Evolutionary conservation across 2,888 invertebrate genomes (phyloP), one percentile per base, ranked within the genome.

Genomic region (Chelonus formosanus): DNA sequence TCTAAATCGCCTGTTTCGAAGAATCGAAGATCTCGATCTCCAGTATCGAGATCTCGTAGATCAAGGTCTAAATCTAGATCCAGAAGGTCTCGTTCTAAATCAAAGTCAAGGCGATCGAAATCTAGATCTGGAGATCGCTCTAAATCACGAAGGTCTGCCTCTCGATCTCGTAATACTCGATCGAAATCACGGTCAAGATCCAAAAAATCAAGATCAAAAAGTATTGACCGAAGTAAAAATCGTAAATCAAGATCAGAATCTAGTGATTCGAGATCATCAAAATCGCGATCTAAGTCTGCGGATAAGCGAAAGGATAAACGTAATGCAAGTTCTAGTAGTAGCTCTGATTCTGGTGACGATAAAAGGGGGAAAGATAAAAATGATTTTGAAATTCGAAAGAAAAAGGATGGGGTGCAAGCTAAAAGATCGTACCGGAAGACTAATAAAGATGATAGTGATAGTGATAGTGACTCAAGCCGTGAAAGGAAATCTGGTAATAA

Each of bases 361-460:
- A 82, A 80, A 66, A 71, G 75, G 4, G 77, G 75, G 3, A 84
- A 84, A 60, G 86, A 85, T 47, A 87, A 88, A 70, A 87, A 85
- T 67, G 89, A 90, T 74, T 91, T 91, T 80, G 91, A 91, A 80
- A 90, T 91, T 71, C 86, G 90, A 76, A 87, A 93, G 86, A 91
- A 94, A 85, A 90, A 91, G 84, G 88, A 93, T 84, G 88, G 94
- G 84, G 89, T 92, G 7, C 95, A 95, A 81, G 94, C 94, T 81
- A 95, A 95, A 79, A 89, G 96, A 6, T 95, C 95, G 72, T 96
- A 96, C 80, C 89, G 95, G 8, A 86, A 86, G 65, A 94, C 93
- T 63, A 94, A 95, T 80, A 91, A 93, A 67, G 93, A 93, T 78
- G 93, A 92, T 3, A 92, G 91, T 2, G 90, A 88, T 35, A 90